Base-by-base conservation (phyloP, 2,797 vertebrate species). In the Dromococcyx pavoninus region DNA sequence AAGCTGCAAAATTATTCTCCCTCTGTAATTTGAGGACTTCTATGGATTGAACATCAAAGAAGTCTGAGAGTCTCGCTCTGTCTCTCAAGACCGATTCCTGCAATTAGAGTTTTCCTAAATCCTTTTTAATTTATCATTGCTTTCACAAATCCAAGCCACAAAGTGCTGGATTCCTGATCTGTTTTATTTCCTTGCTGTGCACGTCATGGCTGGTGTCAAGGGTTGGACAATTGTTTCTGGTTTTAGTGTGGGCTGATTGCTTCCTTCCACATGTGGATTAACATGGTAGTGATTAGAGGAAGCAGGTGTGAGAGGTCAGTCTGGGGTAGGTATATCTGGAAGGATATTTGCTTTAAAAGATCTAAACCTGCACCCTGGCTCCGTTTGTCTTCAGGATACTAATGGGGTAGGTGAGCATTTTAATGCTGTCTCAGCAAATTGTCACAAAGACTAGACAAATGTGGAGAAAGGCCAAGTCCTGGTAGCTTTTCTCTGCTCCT, bases 31-130 rank as follows among this genome's bases (percentile, higher is more conserved):
- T 94, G 96, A 97, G 93, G 91, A 91, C 94, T 96, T 96, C 75
- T 95, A 79, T 84, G 92, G 96, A 93, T 61, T 88, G 95, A 96
- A 96, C 96, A 96, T 97, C 97, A 96, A 97, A 97, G 97, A 87
- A 95, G 94, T 22, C 58, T 27, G 13, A 35, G 91, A 87, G 82
- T 88, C 88, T 84, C 23, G 22, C 76, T 87, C 85, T 95, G 93
- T 95, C 96, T 97, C 95, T 95, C 94, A 96, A 95, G 95, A 89
- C 94, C 72, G 94, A 96, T 93, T 96, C 93, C 78, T 58, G 54
- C 94, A 96, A 94, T 95, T 94, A 96, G 50, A 90, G 78, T 93
- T 96, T 89, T 90, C 75, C 77, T 95, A 96, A 97, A 97, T 96
- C 96, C 95, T 73, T 96, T 96, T 91, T 56, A 95, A 95, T 96